Base-by-base conservation (phyloP, 2,113 vertebrate species). In the Bubo blakistoni region DNA sequence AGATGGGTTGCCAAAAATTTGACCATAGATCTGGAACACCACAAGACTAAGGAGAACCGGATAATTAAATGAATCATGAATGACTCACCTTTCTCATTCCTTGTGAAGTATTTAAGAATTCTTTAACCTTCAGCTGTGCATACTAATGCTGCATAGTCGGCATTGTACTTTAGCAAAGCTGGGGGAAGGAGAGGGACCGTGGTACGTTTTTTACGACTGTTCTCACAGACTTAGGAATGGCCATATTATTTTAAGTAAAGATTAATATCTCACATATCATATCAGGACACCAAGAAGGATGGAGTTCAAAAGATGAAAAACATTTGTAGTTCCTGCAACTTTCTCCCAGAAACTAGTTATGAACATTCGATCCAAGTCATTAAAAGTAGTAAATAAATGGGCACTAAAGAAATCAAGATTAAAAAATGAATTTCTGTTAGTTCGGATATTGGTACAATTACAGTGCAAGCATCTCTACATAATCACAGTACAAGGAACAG, bases 1-100 rank as follows among this genome's bases (percentile, higher is more conserved):
- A 81, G 66, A 94, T 42, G 57, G 42, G 36, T 61, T 96, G 84
- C 81, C 86, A 93, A 94, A 94, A 91, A 88, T 72, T 70, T 81
- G 81, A 44, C 44, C 29, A 12, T 61, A 46, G 47, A 88, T 27
- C 38, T 40, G 57, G 91, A 92, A 83, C 26, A 69, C 69, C 90
- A 49, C 34, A 74, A n/a, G 92, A 51, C 84, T 77, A 61, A 92
- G 80, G 84, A 96, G 86, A 87, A 92, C 30, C 25, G 88, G 83
- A 80, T 7, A 85, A 70, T 76, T 54, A 87, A 67, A 72, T 63
- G 4, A 76, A 40, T 72, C 49, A 61, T 3, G 5, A 77, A 10
- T 49, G 57, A 89, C 22, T 71, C 67, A 86, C 55, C 59, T 77
- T 73, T 54, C 59, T 69, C 59, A 29, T 16, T 49, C 40, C 15